A percentile compares a stretch with the other conserved stretches of the same genome.
These are phyloP conservation scores for Montipora cactus DNA, from an alignment of 64 coral and sea anemone genomes.

Conservation along the genomic window DNA sequence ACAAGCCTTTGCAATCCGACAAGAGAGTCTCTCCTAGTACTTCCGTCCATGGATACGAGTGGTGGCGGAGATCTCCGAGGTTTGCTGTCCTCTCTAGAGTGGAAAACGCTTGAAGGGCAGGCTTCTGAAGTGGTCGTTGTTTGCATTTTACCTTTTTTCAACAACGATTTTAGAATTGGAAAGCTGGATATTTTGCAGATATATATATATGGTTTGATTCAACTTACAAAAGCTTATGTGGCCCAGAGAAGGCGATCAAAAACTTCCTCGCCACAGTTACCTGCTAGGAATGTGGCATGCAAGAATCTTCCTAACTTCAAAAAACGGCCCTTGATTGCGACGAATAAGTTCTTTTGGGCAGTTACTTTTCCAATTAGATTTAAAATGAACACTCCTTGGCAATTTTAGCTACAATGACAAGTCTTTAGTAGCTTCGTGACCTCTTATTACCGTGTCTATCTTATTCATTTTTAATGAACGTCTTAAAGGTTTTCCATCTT, in stretches of 20 bases:
- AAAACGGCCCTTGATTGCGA: background rate
- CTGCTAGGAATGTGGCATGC: too few species aligned
- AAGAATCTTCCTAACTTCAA: too few species aligned
- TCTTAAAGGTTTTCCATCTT: slow-evolving; percentile 56
- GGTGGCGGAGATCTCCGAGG: slow-evolving; percentile 86
- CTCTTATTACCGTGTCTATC: slow-evolving; percentile 53
- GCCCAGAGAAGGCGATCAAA: too few species aligned
- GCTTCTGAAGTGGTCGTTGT: background rate
- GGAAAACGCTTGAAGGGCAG: background rate
- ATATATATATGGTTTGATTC: background rate
- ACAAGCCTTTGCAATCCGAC: slow-evolving; percentile 88
- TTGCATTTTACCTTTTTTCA: background rate
- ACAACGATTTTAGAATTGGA: background rate
- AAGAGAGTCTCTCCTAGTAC: slow-evolving; percentile 76
- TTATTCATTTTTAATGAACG: slow-evolving; percentile 67
- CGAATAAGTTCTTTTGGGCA: background rate
- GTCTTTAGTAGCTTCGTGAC: slow-evolving; percentile 76
- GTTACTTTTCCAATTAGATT: slow-evolving; percentile 45
- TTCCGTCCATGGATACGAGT: slow-evolving; percentile 64
- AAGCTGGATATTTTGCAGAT: background rate
- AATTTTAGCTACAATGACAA: slow-evolving; percentile 60
- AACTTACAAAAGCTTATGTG: too few species aligned
- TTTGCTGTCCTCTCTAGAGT: slow-evolving; percentile 59
- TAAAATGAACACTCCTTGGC: slow-evolving; percentile 27
- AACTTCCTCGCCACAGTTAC: too few species aligned